phyloP scores from a whole-genome alignment of 2,888 invertebrate species.

The Nudaria mundana region DNA sequence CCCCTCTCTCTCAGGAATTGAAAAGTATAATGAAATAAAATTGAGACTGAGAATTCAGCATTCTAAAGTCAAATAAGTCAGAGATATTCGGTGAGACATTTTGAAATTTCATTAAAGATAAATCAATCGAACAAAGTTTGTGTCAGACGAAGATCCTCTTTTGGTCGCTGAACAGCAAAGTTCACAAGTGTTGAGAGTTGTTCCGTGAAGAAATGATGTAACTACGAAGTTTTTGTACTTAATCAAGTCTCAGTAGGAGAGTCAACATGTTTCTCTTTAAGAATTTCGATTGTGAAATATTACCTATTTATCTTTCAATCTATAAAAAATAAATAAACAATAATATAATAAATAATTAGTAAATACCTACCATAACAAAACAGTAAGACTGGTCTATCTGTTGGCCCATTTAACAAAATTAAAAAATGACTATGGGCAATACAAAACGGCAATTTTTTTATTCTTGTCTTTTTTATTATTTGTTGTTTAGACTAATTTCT shows the following conservation, averaged over 20 bases:
- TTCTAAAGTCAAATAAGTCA: not conserved
- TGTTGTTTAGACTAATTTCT: no score
- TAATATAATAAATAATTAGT: no score
- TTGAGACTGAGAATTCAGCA: not conserved
- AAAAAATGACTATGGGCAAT: no score
- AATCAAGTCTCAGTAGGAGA: conserved; percentile 1
- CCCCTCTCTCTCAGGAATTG: no score
- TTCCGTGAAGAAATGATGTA: conserved; percentile 1
- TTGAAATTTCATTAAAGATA: conserved; percentile 1
- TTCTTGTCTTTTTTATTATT: no score
- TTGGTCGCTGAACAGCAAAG: conserved; percentile 1
- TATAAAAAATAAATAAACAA: no score
- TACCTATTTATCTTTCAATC: not conserved
- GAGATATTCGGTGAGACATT: not conserved
- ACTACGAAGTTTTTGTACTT: conserved; percentile 2
- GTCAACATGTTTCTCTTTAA: not conserved
- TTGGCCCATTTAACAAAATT: no score
- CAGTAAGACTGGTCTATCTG: no score
- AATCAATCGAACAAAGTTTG: not conserved
- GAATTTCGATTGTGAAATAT: not conserved
- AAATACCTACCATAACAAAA: no score
- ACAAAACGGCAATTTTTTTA: no score
- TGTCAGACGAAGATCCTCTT: conserved; percentile 1
- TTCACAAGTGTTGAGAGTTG: conserved; percentile 1
- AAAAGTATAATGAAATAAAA: no score